Conservation (phyloP, 2,888 invertebrate genomes). For the Chrysolina haemoptera region DNA sequence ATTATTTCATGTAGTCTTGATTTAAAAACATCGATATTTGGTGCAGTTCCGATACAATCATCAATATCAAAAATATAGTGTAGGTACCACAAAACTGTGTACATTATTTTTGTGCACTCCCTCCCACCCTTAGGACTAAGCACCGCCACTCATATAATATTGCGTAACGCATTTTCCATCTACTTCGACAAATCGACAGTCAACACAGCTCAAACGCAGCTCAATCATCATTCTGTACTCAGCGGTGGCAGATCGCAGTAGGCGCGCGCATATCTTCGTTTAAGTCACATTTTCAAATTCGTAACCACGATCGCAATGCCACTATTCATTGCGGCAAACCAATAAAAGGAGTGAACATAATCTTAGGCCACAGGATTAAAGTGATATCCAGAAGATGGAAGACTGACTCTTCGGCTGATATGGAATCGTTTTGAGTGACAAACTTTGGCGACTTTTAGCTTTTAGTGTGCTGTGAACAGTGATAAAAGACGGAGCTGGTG, state of each 20-base stretch:
- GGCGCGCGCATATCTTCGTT: slow-evolving; percentile 2
- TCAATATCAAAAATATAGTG: no score
- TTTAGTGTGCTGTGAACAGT: slow-evolving; percentile 19
- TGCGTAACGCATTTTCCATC: slow-evolving; percentile 6
- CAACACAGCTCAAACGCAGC: not conserved
- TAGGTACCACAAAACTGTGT: not conserved
- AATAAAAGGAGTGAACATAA: slow-evolving; percentile 2
- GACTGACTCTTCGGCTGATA: not conserved
- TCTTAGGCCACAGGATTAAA: not conserved
- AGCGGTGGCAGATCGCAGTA: not conserved
- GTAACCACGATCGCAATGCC: not conserved
- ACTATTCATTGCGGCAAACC: not conserved
- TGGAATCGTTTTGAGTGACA: slow-evolving; percentile 10
- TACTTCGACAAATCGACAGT: not conserved
- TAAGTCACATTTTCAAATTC: slow-evolving; percentile 22
- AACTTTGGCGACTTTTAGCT: slow-evolving; percentile 1
- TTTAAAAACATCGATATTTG: no score
- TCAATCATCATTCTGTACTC: slow-evolving; percentile 3
- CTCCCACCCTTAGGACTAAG: not conserved
- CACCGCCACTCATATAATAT: slow-evolving; percentile 1
- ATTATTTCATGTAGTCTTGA: no score
- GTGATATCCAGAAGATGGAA: slow-evolving; percentile 14
- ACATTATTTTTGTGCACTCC: not conserved
- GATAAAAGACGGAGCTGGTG: slow-evolving; percentile 13
- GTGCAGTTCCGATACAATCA: no score